Evolutionary conservation across 1,140 invertebrate genomes (phyloP), one percentile per base, ranked within the genome.

Genomic region (Achatina immaculata): DNA sequence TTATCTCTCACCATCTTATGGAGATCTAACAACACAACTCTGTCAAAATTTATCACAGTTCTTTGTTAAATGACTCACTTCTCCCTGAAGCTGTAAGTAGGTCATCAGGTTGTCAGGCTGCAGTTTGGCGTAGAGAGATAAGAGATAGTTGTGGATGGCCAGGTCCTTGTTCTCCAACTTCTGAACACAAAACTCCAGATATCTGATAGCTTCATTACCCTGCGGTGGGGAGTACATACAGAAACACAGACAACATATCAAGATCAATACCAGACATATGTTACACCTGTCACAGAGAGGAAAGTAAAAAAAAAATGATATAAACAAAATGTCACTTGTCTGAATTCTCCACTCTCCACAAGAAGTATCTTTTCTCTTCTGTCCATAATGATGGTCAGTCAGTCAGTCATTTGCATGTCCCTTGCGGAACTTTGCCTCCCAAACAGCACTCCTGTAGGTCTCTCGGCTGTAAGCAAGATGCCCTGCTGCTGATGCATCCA

Each of bases 101-200:
- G 93, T 93, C 94, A 96, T 95, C 0, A 99, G 92, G 87, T 95
- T 94, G 0, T 94, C 93, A 11, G 91, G 89, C 34, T 93, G 91
- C 62, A 95, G 92, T 75, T 94, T 93, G 0, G 95, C 95, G 89
- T 98, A 99, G 21, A 99, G 90, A 0, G 96, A 95, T 34, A 99
- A 87, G 34, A 99, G 91, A 86, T 97, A 97, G 92, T 99, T 99
- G 86, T 99, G 97, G 69, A 99, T 95, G 0, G 96, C 94, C 88
- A 94, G 94, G 85, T 98, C 96, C 24, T 94, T 94, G 83, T 94
- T 95, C 65, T 95, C 94, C 73, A 96, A 92, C 51, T 94, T 94
- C 83, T 95, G 94, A 0, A 97, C 93, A 89, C 96, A 97, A 89
- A 94, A 96, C 90, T 99, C 97, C 68, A 99, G 92, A 91, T 98